Percentiles rank a stretch among this genome's conserved stretches.
phyloP scores from a whole-genome alignment of 2,888 invertebrate species.

The Diarsia dahlii region DNA sequence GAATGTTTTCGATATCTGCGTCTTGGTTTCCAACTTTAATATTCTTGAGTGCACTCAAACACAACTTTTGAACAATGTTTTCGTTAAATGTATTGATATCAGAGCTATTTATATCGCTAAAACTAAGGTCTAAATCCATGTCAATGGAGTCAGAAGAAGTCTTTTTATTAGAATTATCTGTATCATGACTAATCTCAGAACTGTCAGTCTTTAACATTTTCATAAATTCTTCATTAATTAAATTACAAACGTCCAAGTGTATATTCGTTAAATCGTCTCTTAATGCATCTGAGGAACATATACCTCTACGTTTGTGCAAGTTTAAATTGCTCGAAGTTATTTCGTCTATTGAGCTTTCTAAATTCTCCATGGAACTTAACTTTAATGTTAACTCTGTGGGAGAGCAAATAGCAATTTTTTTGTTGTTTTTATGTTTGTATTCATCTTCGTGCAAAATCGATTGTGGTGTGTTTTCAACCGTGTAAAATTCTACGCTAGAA shows the following conservation, averaged over 20 bases:
- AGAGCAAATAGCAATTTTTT: slow-evolving; percentile 86
- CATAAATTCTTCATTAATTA: slow-evolving; percentile 80
- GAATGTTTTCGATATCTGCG: slow-evolving; percentile 89
- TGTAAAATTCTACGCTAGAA: slow-evolving; percentile 87
- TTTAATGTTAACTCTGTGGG: slow-evolving; percentile 88
- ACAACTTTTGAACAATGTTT: slow-evolving; percentile 89
- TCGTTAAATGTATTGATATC: slow-evolving; percentile 90
- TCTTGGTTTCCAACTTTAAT: slow-evolving; percentile 90
- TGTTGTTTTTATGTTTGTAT: slow-evolving; percentile 73
- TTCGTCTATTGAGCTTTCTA: slow-evolving; percentile 87
- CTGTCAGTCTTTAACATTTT: slow-evolving; percentile 84
- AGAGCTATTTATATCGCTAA: slow-evolving; percentile 90
- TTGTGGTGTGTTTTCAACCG: slow-evolving; percentile 88
- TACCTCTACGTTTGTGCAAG: slow-evolving; percentile 90
- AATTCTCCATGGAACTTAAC: slow-evolving; percentile 82
- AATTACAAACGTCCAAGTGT: slow-evolving; percentile 80
- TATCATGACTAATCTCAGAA: slow-evolving; percentile 87
- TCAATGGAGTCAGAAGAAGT: slow-evolving; percentile 89
- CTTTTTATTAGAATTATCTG: slow-evolving; percentile 88
- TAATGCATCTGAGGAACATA: slow-evolving; percentile 90
- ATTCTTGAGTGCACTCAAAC: slow-evolving; percentile 89
- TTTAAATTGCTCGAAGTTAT: slow-evolving; percentile 85
- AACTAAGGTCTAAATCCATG: slow-evolving; percentile 89
- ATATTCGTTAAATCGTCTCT: slow-evolving; percentile 83
- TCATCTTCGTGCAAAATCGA: slow-evolving; percentile 74